These are phyloP conservation scores for Hypena proboscidalis DNA, from an alignment of 2,888 invertebrate species.

Conservation along the genomic window DNA sequence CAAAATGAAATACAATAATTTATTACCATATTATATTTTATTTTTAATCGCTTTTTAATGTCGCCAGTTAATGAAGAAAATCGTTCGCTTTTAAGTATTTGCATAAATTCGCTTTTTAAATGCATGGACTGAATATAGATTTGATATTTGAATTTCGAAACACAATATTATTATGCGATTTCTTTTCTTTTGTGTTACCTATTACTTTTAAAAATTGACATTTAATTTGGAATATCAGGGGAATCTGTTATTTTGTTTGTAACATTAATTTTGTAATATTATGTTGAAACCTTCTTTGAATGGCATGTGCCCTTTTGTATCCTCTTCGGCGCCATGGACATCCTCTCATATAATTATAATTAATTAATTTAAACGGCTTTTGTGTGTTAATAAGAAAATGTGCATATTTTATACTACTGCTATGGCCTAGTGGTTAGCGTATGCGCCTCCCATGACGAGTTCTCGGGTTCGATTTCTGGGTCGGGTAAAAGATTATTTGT, in stretches of 20 bases:
- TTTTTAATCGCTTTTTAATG: constrained; percentile 14
- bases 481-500: too few relatives aligned
- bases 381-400: too few relatives aligned
- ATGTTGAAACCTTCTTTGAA: too few relatives aligned
- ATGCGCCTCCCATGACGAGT: too few relatives aligned
- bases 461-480: too few relatives aligned
- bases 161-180: constrained; percentile 18
- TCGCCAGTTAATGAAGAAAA: constrained; percentile 11
- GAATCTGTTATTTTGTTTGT: background rate
- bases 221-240: background rate
- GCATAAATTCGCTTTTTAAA: constrained; percentile 28
- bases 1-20: constrained; percentile 9
- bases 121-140: constrained; percentile 25
- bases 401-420: too few relatives aligned
- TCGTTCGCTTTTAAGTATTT: constrained; percentile 13
- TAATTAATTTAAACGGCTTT: too few relatives aligned
- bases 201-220: constrained; percentile 6
- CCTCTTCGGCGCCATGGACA: background rate
- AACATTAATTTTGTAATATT: background rate
- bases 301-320: background rate
- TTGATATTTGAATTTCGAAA: constrained; percentile 19
- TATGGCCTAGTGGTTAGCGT: too few relatives aligned
- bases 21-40: constrained; percentile 11
- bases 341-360: background rate
- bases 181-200: constrained; percentile 13